These are phyloP conservation scores for Cirrhinus mrigala DNA, from an alignment of 2,797 vertebrate genomes.

Conservation along the genomic window DNA sequence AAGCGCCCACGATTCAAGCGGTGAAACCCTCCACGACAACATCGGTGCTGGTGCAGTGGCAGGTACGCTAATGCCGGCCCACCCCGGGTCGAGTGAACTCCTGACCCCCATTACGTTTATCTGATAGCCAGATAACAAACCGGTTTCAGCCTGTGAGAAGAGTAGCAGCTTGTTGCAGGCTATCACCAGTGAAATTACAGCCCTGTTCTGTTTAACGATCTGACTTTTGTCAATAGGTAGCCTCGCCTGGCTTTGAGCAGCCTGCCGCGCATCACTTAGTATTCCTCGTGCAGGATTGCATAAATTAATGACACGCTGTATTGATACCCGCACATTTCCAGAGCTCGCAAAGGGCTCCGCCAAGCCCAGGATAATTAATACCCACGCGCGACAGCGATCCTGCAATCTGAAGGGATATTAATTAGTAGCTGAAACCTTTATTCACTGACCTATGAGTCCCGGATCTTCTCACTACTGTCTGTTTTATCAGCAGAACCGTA, in stretches of 20 bases:
- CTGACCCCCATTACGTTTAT: constrained; percentile 45
- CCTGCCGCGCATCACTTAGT: constrained; percentile 55
- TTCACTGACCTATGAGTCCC: constrained; percentile 63
- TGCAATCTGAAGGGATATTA: constrained; percentile 63
- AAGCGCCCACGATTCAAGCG: constrained; percentile 86
- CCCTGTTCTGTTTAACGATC: constrained; percentile 65
- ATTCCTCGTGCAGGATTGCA: constrained; percentile 57
- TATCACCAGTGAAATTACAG: constrained; percentile 60
- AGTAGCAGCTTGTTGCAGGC: constrained; percentile 37
- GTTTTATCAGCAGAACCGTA: constrained; percentile 58
- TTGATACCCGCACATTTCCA: constrained; percentile 62
- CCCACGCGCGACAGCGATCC: constrained; percentile 54
- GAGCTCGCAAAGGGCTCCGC: constrained; percentile 50
- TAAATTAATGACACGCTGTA: constrained; percentile 60
- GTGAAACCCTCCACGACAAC: constrained; percentile 93
- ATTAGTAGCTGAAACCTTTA: constrained; percentile 66
- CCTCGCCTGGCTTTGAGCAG: constrained; percentile 44
- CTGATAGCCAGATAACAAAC: constrained; percentile 41
- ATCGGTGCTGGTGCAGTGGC: constrained; percentile 94
- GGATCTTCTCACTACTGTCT: constrained; percentile 59
- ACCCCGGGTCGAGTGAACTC: constrained; percentile 12
- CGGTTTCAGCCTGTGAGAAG: constrained; percentile 34
- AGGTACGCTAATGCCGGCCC: constrained; percentile 79
- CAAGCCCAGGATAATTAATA: constrained; percentile 64
- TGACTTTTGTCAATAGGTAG: constrained; percentile 55